Evolutionary conservation across 2,113 vertebrate species (phyloP).

Genomic region (Delphinus delphis): DNA sequence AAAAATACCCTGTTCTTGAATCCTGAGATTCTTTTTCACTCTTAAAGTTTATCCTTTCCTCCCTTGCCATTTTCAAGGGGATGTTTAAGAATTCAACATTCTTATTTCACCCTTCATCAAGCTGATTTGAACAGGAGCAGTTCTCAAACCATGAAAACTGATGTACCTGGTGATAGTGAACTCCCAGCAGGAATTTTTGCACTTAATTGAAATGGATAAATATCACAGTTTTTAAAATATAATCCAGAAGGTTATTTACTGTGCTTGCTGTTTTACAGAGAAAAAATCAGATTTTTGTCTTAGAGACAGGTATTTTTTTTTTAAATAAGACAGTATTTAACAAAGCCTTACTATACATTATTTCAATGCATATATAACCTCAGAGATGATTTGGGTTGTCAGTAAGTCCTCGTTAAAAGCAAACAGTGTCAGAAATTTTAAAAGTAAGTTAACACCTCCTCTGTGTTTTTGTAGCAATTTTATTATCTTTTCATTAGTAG

Average conservation of each 20-base stretch:
- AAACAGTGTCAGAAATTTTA: not conserved
- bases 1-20: conserved; percentile 48
- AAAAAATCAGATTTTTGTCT: conserved; percentile 14
- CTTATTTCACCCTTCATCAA: not conserved
- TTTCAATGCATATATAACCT: not conserved
- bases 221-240: not conserved
- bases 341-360: not conserved
- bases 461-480: not conserved
- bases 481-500: not conserved
- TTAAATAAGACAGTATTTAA: not conserved
- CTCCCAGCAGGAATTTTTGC: not conserved
- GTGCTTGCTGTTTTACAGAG: not conserved
- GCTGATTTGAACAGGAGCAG: not conserved
- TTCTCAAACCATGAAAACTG: not conserved
- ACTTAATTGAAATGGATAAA: conserved; percentile 30
- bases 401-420: not conserved
- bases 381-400: not conserved
- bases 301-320: not conserved
- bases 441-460: not conserved
- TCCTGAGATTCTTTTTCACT: not conserved
- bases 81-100: not conserved
- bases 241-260: conserved; percentile 12
- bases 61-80: not conserved
- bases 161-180: not conserved
- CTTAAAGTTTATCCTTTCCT: conserved; percentile 6